phyloP scores from a whole-genome alignment of 2,888 invertebrate species.

The Chorisops tibialis region DNA sequence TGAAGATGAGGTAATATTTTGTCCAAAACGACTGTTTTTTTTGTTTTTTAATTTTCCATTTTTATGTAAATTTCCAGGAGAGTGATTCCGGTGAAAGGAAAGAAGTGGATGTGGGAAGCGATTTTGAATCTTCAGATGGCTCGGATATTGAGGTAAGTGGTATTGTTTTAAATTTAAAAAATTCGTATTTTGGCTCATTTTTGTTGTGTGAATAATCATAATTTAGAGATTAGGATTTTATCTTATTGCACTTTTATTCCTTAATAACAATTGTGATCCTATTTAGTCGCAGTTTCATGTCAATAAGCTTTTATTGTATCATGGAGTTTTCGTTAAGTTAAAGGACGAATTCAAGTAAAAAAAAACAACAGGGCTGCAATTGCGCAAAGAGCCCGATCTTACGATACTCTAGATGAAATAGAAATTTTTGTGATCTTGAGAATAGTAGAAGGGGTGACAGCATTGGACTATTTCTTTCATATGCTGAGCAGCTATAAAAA shows the following conservation, averaged over 20 bases:
- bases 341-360: too few relatives aligned
- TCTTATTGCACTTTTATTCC: background rate
- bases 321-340: background rate
- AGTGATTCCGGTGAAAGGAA: conserved; percentile 70
- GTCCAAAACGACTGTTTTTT: conserved; percentile 25
- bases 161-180: conserved; percentile 16
- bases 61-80: conserved; percentile 52
- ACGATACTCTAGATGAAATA: too few relatives aligned
- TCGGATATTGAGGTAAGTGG: conserved; percentile 79
- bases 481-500: background rate
- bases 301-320: background rate
- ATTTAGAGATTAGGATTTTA: background rate
- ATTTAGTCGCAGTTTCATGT: too few relatives aligned
- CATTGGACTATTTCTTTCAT: background rate
- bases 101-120: conserved; percentile 61
- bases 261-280: too few relatives aligned
- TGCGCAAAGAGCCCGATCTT: too few relatives aligned
- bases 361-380: too few relatives aligned
- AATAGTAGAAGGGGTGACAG: too few relatives aligned
- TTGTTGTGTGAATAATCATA: background rate
- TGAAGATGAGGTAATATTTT: conserved; percentile 49
- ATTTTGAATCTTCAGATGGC: conserved; percentile 65
- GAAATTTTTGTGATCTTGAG: too few relatives aligned
- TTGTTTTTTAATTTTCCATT: conserved; percentile 30
- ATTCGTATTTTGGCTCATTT: background rate